Conservation (phyloP, 2,888 invertebrate species). For the Chymomyza procnemis region DNA sequence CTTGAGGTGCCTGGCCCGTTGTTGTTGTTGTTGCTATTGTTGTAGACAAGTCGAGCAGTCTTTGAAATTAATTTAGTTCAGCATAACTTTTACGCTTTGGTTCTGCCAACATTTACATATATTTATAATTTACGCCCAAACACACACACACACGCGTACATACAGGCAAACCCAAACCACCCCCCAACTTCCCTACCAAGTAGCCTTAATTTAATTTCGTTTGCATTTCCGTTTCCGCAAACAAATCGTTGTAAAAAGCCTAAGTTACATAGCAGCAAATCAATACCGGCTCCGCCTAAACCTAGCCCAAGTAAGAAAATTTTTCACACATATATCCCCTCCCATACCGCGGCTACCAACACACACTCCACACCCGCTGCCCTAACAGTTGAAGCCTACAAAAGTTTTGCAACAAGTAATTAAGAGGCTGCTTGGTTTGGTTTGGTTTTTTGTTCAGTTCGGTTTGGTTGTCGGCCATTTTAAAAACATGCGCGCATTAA, state of each 20-base stretch:
- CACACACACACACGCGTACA: conserved; percentile 16
- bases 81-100: neutral
- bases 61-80: neutral
- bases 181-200: too few species aligned
- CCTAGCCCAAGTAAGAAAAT: neutral
- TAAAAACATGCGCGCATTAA: neutral
- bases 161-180: too few species aligned
- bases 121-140: neutral
- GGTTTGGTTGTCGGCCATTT: neutral
- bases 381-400: conserved; percentile 4
- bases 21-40: neutral
- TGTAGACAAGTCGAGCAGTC: neutral
- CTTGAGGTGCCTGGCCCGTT: neutral
- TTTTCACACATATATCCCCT: neutral
- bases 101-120: neutral
- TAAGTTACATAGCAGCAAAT: neutral
- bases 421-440: conserved; percentile 5
- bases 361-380: too few species aligned
- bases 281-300: neutral
- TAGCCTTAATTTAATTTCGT: neutral
- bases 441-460: neutral
- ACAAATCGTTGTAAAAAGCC: neutral
- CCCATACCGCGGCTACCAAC: too few species aligned
- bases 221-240: conserved; percentile 1
- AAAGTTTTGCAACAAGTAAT: conserved; percentile 25